Percentiles rank a stretch among this genome's conserved stretches.
phyloP scores from a whole-genome alignment of 2,888 invertebrate genomes.

The Sminthurinus aureus region DNA sequence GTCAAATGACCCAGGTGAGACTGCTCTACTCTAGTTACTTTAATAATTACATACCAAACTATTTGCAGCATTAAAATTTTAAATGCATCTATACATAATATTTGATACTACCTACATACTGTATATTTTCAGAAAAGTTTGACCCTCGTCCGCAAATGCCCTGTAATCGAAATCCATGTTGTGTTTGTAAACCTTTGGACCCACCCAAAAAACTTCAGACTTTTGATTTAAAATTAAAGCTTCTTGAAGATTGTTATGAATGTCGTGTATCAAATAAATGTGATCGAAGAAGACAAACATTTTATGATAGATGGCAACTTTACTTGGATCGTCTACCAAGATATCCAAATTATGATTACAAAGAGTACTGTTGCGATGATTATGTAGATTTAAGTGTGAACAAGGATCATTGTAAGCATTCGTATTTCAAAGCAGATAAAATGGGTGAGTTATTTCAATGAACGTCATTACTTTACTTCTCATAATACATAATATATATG shows the following conservation, averaged over 20 bases:
- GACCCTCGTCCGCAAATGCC: conserved; percentile 48
- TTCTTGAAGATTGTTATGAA: conserved; percentile 40
- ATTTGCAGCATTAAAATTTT: too few relatives aligned
- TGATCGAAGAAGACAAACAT: conserved; percentile 44
- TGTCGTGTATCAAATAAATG: conserved; percentile 50
- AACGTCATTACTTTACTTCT: too few relatives aligned
- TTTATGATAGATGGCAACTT: conserved; percentile 53
- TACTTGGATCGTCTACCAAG: conserved; percentile 43
- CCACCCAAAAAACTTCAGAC: conserved; percentile 45
- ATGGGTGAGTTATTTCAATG: conserved; percentile 42
- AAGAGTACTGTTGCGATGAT: conserved; percentile 54
- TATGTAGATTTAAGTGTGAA: conserved; percentile 55
- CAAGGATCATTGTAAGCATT: conserved; percentile 48
- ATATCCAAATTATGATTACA: conserved; percentile 54
- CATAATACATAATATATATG: too few relatives aligned
- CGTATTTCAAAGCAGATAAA: conserved; percentile 42
- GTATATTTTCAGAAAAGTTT: too few relatives aligned
- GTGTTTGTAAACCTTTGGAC: conserved; percentile 47
- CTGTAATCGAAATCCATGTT: conserved; percentile 44
- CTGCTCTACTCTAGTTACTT: too few relatives aligned
- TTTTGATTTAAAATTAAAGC: conserved; percentile 49
- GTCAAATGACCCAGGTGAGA: conserved; percentile 14
- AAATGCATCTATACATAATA: too few relatives aligned
- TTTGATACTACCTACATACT: too few relatives aligned
- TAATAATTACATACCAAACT: too few relatives aligned